phyloP scores from a whole-genome alignment of 2,888 invertebrate genomes.

The Vannuccia rotundouncinata region DNA sequence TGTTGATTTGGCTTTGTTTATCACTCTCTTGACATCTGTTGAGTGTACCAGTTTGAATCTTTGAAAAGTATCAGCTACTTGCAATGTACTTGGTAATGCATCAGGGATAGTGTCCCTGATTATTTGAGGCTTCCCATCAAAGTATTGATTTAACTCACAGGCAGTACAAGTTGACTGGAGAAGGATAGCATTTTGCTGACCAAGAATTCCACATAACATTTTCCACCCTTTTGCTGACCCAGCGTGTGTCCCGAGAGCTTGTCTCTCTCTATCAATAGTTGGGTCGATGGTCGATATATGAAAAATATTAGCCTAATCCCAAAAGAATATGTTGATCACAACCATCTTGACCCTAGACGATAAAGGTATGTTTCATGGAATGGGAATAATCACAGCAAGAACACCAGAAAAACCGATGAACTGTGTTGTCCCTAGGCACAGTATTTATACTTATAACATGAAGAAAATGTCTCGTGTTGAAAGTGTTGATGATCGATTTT shows the following conservation, averaged over 20 bases:
- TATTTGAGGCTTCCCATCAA: neutral
- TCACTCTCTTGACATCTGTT: neutral
- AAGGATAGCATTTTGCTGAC: neutral
- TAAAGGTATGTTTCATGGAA: too few species aligned
- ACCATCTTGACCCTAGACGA: too few species aligned
- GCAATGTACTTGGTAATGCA: neutral
- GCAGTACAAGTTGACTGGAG: constrained; percentile 6
- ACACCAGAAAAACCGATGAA: too few species aligned
- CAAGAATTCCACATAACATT: constrained; percentile 9
- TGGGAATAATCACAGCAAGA: too few species aligned
- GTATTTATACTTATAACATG: too few species aligned
- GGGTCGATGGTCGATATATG: too few species aligned
- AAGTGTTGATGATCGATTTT: too few species aligned
- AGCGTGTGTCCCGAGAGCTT: constrained; percentile 15
- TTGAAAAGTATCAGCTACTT: neutral
- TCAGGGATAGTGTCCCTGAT: neutral
- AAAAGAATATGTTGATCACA: too few species aligned
- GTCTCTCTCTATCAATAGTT: constrained; percentile 17
- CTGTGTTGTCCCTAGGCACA: too few species aligned
- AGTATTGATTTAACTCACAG: neutral
- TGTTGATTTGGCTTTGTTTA: neutral
- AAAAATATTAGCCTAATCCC: too few species aligned
- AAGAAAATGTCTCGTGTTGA: too few species aligned
- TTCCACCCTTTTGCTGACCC: constrained; percentile 19
- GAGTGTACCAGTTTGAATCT: neutral